Evolutionary conservation across 2,888 invertebrate genomes (phyloP), one percentile per base, ranked within the genome.

Genomic region (Volucella zonaria): DNA sequence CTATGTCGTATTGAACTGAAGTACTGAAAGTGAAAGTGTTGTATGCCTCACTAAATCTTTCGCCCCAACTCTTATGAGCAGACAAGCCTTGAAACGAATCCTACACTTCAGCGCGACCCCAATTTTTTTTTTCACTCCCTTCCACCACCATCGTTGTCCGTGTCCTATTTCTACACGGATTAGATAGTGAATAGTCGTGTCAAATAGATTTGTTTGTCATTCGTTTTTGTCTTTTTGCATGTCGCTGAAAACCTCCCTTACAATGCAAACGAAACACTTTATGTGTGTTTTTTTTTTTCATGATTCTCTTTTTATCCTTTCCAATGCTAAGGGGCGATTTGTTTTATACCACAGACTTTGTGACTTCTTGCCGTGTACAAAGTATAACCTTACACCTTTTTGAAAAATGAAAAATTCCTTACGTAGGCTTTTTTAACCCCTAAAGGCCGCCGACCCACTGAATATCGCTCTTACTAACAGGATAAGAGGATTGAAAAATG

Each of bases 181-280:
- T 10, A 59, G 78, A 79, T 79, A 59, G 66, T 52, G 52, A 73
- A 73, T 77, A 62, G 68, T 77, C 68, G 70, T 62, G 77, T 74
- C 61, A 67, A 54, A 45, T 71, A 38, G 62, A 66, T 64, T 70
- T 52, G 31, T 31, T 3, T 31, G 31, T 42, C 23, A 10, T 8
- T 59, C 12, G 12, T 51, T 10, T 42, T 47, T 47, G 42, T 56
- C 8, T 8, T 43, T 11, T 3, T 23, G 1, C 18, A 3, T 3
- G 15, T 11, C 1, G 12, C 18, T 66, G 12, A 59, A 23, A 58
- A 43, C n/a, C 12, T 40, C 23, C 23, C 58, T 52, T 23, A 42
- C 59, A 67, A 49, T 62, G 61, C 61, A 80, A 80, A 80, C 74
- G 61, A 74, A 47, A 80, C 68, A 80, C 62, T 80, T 74, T 47